Evolutionary conservation across 2,888 invertebrate genomes (phyloP).

Genomic region (Agrochola litura): DNA sequence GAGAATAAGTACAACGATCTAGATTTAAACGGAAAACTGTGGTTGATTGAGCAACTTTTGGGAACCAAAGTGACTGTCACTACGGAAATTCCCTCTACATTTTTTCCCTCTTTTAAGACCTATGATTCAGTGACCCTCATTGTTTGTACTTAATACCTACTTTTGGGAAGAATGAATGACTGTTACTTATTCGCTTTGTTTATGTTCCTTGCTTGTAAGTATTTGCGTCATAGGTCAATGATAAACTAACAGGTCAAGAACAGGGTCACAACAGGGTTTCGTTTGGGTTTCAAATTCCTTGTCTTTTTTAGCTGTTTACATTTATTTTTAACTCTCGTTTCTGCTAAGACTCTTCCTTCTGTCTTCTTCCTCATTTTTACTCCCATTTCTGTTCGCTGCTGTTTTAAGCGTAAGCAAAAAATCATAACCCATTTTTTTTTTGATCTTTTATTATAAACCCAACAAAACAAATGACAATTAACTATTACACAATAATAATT

Average conservation of each 20-base stretch:
- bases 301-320: neutral
- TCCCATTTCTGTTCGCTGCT: neutral
- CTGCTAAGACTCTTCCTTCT: neutral
- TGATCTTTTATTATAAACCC: neutral
- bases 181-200: conserved; percentile 35
- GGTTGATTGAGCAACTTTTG: conserved; percentile 71
- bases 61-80: conserved; percentile 61
- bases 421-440: neutral
- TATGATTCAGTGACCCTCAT: conserved; percentile 57
- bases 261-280: neutral
- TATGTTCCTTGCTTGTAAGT: conserved; percentile 7
- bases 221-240: conserved; percentile 25
- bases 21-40: conserved; percentile 71
- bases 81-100: conserved; percentile 66
- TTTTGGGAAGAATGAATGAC: conserved; percentile 39
- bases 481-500: conserved; percentile 16
- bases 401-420: neutral
- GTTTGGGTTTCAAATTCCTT: neutral
- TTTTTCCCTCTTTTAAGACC: conserved; percentile 49
- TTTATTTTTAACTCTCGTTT: neutral
- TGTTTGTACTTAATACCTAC: conserved; percentile 27
- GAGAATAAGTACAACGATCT: conserved; percentile 64
- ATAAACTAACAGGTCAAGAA: conserved; percentile 17
- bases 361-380: no score
- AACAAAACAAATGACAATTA: conserved; percentile 2